Evolutionary conservation across 2,888 invertebrate genomes (phyloP).

Genomic region (Agrochola macilenta): DNA sequence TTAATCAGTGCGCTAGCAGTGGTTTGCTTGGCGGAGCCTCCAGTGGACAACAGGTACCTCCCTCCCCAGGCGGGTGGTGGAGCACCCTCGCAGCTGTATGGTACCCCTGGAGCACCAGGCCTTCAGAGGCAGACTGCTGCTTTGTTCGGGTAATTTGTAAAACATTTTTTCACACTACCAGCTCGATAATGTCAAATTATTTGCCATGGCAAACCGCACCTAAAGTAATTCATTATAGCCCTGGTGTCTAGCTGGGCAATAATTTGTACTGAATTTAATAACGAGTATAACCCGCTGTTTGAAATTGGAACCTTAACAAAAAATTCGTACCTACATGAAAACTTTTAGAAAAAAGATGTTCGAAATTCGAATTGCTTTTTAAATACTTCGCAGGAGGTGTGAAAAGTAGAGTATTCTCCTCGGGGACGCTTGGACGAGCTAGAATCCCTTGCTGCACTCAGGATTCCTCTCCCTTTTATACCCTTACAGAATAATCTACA

Average conservation of each 20-base stretch:
- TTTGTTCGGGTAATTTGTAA: conserved; percentile 73
- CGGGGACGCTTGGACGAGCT: not conserved
- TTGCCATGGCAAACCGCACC: not conserved
- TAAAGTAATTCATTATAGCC: not conserved
- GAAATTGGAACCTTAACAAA: not conserved
- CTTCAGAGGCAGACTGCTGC: conserved; percentile 79
- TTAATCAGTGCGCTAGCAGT: conserved; percentile 72
- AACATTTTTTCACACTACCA: not conserved
- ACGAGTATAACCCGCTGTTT: not conserved
- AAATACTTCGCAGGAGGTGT: not conserved
- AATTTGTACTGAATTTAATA: not conserved
- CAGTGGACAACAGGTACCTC: conserved; percentile 84
- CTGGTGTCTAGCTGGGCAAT: not conserved
- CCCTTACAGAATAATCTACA: no score
- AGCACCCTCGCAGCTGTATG: conserved; percentile 81
- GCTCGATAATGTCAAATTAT: not conserved
- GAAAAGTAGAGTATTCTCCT: not conserved
- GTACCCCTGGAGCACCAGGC: conserved; percentile 72
- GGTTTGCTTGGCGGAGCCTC: conserved; percentile 81
- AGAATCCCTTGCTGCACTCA: not conserved
- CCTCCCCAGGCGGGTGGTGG: conserved; percentile 76
- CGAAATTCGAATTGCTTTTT: not conserved
- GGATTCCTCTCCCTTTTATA: no score
- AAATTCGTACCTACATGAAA: no score
- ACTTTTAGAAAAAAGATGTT: not conserved